phyloP scores from a whole-genome alignment of 2,797 vertebrate genomes.

The Sebastes matsubarae region DNA sequence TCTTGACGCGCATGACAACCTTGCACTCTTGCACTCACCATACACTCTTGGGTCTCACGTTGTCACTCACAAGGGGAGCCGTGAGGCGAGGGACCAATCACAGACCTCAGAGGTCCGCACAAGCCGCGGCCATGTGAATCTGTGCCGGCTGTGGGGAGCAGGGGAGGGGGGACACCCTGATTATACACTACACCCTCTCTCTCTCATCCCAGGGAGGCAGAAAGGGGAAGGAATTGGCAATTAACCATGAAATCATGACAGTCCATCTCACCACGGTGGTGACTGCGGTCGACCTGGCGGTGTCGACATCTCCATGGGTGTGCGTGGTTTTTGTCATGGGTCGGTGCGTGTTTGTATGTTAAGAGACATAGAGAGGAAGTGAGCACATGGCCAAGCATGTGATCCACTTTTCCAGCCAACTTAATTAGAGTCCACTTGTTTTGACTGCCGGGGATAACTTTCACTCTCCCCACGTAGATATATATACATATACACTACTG shows the following conservation, averaged over 20 bases:
- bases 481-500: too few species aligned
- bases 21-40: constrained; percentile 9
- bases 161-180: constrained; percentile 46
- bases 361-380: not conserved
- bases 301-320: not conserved
- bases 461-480: not conserved
- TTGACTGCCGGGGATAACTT: not conserved
- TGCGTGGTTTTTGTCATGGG: constrained; percentile 9
- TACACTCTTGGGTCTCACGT: constrained; percentile 63
- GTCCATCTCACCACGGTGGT: constrained; percentile 8
- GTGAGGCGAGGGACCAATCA: constrained; percentile 61
- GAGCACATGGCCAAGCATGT: constrained; percentile 66
- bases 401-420: constrained; percentile 15
- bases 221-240: constrained; percentile 22
- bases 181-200: not conserved
- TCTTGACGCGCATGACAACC: not conserved
- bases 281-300: not conserved
- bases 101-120: constrained; percentile 53
- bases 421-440: constrained; percentile 14
- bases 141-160: constrained; percentile 29
- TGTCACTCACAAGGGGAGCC: constrained; percentile 62
- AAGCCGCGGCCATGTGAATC: constrained; percentile 73
- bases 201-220: constrained; percentile 21
- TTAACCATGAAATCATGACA: constrained; percentile 36
- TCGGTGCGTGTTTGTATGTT: constrained; percentile 7